phyloP scores from a whole-genome alignment of 2,797 vertebrate genomes.

The Crocidura indochinensis region DNA sequence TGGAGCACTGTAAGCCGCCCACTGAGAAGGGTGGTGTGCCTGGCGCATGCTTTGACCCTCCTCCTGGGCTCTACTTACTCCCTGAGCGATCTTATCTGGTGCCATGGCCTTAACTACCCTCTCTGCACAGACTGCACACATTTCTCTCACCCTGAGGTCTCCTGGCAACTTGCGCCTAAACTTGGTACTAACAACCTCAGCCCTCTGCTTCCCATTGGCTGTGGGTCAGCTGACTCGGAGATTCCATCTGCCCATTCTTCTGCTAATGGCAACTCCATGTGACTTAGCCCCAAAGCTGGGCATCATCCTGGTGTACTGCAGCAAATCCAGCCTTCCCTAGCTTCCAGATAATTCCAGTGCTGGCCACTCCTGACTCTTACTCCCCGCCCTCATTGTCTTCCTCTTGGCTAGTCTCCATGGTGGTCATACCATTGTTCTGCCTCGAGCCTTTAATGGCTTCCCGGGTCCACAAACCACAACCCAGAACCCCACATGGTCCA shows the following conservation, averaged over 20 bases:
- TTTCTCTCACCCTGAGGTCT: neutral
- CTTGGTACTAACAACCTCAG: neutral
- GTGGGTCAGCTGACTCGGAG: rapidly evolving
- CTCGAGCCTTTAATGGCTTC: neutral
- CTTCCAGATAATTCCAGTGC: neutral
- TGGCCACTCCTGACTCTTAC: neutral
- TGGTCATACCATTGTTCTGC: neutral
- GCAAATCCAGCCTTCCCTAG: neutral
- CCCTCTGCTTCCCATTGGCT: neutral
- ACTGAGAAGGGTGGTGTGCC: neutral
- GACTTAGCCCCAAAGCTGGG: neutral
- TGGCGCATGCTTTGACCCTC: neutral
- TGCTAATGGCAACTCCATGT: neutral
- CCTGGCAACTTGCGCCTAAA: neutral
- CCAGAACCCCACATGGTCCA: neutral
- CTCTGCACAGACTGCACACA: neutral
- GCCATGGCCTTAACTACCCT: neutral
- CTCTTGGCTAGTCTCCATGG: neutral
- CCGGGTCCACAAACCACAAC: neutral
- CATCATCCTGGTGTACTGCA: neutral
- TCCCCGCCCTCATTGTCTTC: neutral
- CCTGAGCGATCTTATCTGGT: neutral
- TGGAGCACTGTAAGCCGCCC: neutral
- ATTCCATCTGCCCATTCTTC: neutral
- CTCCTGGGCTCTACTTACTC: neutral